A percentile compares a stretch with the other conserved stretches of the same genome.
These are phyloP conservation scores for Acromyrmex echinatior DNA, from an alignment of 1,140 invertebrate species.

Conservation along the genomic window DNA sequence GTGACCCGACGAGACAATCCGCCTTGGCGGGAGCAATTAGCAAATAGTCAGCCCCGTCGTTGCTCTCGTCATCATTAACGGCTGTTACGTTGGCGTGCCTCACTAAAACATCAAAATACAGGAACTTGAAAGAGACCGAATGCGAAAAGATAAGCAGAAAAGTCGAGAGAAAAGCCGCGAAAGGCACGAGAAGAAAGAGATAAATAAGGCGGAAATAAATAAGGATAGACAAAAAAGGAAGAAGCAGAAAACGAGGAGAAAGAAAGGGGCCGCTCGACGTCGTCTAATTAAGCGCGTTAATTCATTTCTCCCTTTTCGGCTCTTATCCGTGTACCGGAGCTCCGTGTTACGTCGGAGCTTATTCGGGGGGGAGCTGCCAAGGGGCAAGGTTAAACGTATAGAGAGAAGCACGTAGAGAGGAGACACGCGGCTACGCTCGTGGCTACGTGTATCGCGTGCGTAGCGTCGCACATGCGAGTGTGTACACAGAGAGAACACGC, in stretches of 20 bases:
- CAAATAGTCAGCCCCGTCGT: conserved; percentile 15
- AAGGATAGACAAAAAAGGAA: not conserved
- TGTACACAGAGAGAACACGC: conserved; percentile 47
- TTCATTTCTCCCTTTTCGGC: conserved; percentile 36
- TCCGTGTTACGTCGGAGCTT: conserved; percentile 21
- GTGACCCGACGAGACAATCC: conserved; percentile 27
- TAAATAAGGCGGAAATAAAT: not conserved
- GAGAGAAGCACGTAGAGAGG: conserved; percentile 45
- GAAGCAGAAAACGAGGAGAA: not conserved
- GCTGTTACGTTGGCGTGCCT: not conserved
- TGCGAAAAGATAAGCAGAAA: not conserved
- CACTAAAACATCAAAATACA: not conserved
- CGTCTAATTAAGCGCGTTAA: conserved; percentile 66
- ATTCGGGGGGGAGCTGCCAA: not conserved
- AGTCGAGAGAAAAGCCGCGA: not conserved
- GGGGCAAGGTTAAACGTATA: conserved; percentile 65
- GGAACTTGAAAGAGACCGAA: not conserved
- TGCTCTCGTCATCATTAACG: conserved; percentile 9
- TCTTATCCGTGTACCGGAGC: conserved; percentile 33
- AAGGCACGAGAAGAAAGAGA: conserved; percentile 4
- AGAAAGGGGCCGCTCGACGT: not conserved
- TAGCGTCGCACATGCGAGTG: conserved; percentile 4
- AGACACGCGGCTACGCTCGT: conserved; percentile 23
- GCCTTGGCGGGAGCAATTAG: conserved; percentile 43
- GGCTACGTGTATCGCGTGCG: not conserved